Evolutionary conservation across 2,113 vertebrate genomes (phyloP).

Genomic region (Phrynosoma blainvillii): DNA sequence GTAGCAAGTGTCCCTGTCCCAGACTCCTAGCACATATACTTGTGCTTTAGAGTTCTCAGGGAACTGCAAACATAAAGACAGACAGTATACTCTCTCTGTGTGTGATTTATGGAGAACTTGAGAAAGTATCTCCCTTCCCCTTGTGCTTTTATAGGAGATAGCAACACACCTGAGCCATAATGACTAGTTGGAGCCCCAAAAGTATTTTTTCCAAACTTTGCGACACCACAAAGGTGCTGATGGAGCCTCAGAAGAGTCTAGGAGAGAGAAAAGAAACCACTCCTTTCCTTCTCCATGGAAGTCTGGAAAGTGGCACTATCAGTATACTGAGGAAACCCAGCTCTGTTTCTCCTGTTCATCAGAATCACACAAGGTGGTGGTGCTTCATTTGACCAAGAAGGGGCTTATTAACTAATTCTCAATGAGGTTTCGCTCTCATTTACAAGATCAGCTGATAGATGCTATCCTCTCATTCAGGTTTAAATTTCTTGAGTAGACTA

Average conservation of each 20-base stretch:
- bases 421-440: not conserved
- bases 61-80: not conserved
- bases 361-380: not conserved
- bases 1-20: not conserved
- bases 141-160: not conserved
- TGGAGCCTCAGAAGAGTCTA: not conserved
- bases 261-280: not conserved
- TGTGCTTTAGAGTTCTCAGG: not conserved
- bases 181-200: too few relatives aligned
- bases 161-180: too few relatives aligned
- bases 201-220: too few relatives aligned
- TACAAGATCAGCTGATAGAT: not conserved
- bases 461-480: not conserved
- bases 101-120: not conserved
- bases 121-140: not conserved
- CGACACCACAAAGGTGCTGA: not conserved
- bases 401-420: not conserved
- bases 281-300: not conserved
- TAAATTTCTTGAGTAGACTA: not conserved
- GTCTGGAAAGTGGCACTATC: too few relatives aligned
- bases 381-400: not conserved
- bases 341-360: not conserved
- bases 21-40: not conserved
- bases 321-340: not conserved
- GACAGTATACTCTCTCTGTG: not conserved